A percentile compares a stretch with the other conserved stretches of the same genome.
These are phyloP conservation scores for Panthera uncia DNA, from an alignment of 2,113 vertebrate species.

Conservation along the genomic window DNA sequence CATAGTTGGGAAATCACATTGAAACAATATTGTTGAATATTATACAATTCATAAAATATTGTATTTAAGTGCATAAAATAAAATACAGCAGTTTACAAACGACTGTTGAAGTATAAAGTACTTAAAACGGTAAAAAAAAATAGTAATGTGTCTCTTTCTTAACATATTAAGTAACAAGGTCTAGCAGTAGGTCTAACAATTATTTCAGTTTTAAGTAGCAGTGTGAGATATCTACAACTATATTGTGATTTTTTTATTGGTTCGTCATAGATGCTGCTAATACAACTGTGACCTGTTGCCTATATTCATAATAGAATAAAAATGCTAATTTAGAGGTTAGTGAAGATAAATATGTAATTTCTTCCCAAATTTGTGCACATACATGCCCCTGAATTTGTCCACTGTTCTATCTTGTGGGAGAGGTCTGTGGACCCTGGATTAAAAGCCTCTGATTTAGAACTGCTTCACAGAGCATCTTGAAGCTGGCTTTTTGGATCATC, in stretches of 20 bases:
- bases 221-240: not conserved
- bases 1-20: not conserved
- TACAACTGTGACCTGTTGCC: not conserved
- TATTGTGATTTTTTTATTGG: slow-evolving; percentile 23
- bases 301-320: slow-evolving; percentile 20
- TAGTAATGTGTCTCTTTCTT: not conserved
- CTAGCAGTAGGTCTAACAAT: not conserved
- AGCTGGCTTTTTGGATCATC: slow-evolving; percentile 18
- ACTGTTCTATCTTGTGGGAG: not conserved
- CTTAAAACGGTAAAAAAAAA: slow-evolving; percentile 14
- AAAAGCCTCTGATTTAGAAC: not conserved
- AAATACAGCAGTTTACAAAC: slow-evolving; percentile 11
- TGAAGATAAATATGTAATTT: slow-evolving; percentile 36
- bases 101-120: slow-evolving; percentile 1
- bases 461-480: not conserved
- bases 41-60: not conserved
- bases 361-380: not conserved
- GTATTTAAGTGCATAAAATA: not conserved
- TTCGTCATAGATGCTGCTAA: not conserved
- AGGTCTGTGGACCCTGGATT: not conserved
- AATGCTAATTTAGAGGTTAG: slow-evolving; percentile 17
- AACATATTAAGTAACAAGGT: not conserved
- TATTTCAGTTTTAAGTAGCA: not conserved
- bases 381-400: not conserved
- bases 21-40: slow-evolving; percentile 6